Evolutionary conservation across 2,888 invertebrate genomes (phyloP).

Genomic region (Temnothorax unifasciatus): DNA sequence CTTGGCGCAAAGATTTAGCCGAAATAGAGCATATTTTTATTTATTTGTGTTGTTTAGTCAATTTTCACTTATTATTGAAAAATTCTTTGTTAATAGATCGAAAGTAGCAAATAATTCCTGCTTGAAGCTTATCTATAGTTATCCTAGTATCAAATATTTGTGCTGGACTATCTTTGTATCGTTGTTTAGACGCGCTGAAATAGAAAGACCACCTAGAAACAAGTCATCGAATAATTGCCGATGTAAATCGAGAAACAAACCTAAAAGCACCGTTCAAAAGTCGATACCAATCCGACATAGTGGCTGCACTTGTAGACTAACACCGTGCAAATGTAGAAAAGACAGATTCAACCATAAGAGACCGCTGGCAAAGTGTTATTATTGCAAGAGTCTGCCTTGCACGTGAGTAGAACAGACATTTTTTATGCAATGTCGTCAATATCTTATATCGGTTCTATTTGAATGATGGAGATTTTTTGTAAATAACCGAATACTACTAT

Average conservation of each 20-base stretch:
- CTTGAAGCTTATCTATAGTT: not conserved
- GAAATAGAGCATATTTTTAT: not conserved
- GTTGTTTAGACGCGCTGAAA: constrained; percentile 35
- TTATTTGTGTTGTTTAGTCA: not conserved
- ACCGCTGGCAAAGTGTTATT: constrained; percentile 79
- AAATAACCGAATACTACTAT: not conserved
- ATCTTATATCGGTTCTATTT: not conserved
- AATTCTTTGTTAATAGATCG: not conserved
- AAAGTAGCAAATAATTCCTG: not conserved
- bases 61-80: not conserved
- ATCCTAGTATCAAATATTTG: not conserved
- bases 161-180: not conserved
- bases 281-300: constrained; percentile 40
- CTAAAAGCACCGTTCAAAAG: constrained; percentile 34
- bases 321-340: constrained; percentile 76
- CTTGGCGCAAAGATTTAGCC: not conserved
- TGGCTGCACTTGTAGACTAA: constrained; percentile 70
- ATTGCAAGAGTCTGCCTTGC: constrained; percentile 81
- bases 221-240: constrained; percentile 69
- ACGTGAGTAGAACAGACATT: constrained; percentile 67
- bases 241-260: constrained; percentile 52
- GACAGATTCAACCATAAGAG: constrained; percentile 62
- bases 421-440: not conserved
- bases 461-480: not conserved
- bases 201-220: constrained; percentile 59